Percentiles rank a stretch among this genome's conserved stretches.
phyloP scores from a whole-genome alignment of 2,113 vertebrate genomes.

The Eudyptes chrysolophus region DNA sequence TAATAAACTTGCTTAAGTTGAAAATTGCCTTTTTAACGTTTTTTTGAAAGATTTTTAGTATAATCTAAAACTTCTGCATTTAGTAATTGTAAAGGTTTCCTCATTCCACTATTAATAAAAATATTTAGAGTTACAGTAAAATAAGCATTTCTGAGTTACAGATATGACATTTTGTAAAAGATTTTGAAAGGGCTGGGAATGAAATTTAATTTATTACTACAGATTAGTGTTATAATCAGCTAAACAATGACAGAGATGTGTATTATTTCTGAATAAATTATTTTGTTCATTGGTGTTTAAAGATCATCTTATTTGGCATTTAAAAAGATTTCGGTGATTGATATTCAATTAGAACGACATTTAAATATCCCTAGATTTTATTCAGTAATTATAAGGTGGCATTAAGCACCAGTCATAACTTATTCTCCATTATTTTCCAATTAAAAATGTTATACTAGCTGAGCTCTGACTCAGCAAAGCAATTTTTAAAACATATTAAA shows the following conservation, averaged over 20 bases:
- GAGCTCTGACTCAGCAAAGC: constrained; percentile 13
- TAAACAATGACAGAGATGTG: not conserved
- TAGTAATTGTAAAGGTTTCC: not conserved
- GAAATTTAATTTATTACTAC: not conserved
- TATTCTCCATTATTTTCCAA: constrained; percentile 11
- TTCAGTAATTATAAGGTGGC: not conserved
- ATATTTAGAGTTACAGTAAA: not conserved
- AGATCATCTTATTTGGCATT: constrained; percentile 6
- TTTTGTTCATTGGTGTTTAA: not conserved
- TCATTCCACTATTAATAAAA: not conserved
- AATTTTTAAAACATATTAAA: constrained; percentile 6
- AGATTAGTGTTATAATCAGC: not conserved
- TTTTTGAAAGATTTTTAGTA: not conserved
- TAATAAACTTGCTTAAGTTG: not conserved
- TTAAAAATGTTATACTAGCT: constrained; percentile 6
- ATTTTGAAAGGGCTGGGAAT: not conserved
- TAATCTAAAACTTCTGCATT: not conserved
- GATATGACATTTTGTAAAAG: not conserved
- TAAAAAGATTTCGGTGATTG: not conserved
- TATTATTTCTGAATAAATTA: not conserved
- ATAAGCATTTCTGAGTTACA: not conserved
- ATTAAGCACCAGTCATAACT: constrained; percentile 13
- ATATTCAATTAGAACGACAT: constrained; percentile 23
- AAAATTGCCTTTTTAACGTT: not conserved
- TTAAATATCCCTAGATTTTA: not conserved